phyloP scores from a whole-genome alignment of 2,888 invertebrate species.

The Himalopsyche anomala region DNA sequence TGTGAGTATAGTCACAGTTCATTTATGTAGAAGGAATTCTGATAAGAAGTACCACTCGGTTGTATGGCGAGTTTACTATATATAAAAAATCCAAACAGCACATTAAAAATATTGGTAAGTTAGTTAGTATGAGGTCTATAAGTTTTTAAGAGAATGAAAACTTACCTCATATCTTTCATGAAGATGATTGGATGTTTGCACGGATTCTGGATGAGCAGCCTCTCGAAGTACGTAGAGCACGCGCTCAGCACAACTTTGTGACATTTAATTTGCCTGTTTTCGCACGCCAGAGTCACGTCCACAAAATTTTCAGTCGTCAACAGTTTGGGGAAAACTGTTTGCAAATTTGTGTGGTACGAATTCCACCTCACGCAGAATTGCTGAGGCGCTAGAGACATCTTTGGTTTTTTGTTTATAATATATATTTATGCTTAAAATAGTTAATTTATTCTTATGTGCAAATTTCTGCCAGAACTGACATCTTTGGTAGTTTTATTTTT shows the following conservation, averaged over 20 bases:
- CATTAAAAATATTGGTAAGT: too few relatives aligned
- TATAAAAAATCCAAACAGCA: too few relatives aligned
- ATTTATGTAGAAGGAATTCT: too few relatives aligned
- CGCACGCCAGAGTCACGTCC: constrained; percentile 92
- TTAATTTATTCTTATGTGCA: background rate
- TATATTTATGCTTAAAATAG: constrained; percentile 58
- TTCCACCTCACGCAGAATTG: constrained; percentile 89
- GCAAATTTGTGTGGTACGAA: constrained; percentile 88
- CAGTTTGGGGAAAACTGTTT: constrained; percentile 85
- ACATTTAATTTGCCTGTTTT: constrained; percentile 89
- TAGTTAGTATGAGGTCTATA: too few relatives aligned
- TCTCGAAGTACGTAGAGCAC: constrained; percentile 90
- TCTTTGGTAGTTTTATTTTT: background rate
- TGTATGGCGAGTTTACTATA: too few relatives aligned
- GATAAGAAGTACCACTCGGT: too few relatives aligned
- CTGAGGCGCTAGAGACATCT: constrained; percentile 78
- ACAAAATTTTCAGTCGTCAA: constrained; percentile 89
- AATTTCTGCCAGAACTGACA: constrained; percentile 14
- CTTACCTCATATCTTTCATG: constrained; percentile 87
- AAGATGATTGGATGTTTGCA: constrained; percentile 91
- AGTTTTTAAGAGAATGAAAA: too few relatives aligned
- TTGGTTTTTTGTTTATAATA: constrained; percentile 62
- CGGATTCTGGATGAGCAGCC: constrained; percentile 87
- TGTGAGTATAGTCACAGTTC: too few relatives aligned
- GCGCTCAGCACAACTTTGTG: constrained; percentile 92